A percentile compares a stretch with the other conserved stretches of the same genome.
Evolutionary conservation across 2,888 invertebrate species (phyloP).

Genomic region (Dryobotodes eremita): DNA sequence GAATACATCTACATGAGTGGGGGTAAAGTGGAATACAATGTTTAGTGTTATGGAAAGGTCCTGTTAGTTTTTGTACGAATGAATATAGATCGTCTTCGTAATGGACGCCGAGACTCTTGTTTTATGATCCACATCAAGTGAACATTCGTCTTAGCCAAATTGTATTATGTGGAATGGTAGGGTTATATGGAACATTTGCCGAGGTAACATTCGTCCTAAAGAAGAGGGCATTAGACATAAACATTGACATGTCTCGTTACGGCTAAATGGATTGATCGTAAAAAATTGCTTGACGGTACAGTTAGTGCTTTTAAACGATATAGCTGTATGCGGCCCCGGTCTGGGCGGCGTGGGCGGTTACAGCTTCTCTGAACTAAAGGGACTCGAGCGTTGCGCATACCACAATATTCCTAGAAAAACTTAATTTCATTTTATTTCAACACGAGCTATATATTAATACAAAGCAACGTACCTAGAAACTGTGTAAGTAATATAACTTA

Average conservation of each 20-base stretch:
- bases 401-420: slow-evolving; percentile 77
- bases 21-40: slow-evolving; percentile 56
- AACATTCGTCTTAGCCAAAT: slow-evolving; percentile 79
- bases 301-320: slow-evolving; percentile 68
- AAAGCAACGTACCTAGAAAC: slow-evolving; percentile 27
- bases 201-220: slow-evolving; percentile 53
- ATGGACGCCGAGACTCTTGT: slow-evolving; percentile 67
- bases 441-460: slow-evolving; percentile 53
- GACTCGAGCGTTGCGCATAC: slow-evolving; percentile 67
- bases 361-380: slow-evolving; percentile 76
- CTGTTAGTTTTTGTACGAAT: slow-evolving; percentile 73
- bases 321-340: slow-evolving; percentile 69
- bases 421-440: slow-evolving; percentile 77
- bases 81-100: slow-evolving; percentile 74
- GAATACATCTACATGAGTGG: slow-evolving; percentile 31
- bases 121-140: slow-evolving; percentile 76
- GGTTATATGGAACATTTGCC: slow-evolving; percentile 72
- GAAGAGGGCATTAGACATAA: slow-evolving; percentile 57
- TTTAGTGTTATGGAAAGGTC: slow-evolving; percentile 71
- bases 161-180: slow-evolving; percentile 75
- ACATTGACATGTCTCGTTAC: slow-evolving; percentile 52
- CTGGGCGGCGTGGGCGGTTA: slow-evolving; percentile 74
- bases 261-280: slow-evolving; percentile 71
- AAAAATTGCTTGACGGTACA: slow-evolving; percentile 64
- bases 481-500: slow-evolving; percentile 46